These are phyloP conservation scores for Cynopterus brachyotis DNA, from an alignment of 2,113 vertebrate genomes.

Conservation along the genomic window DNA sequence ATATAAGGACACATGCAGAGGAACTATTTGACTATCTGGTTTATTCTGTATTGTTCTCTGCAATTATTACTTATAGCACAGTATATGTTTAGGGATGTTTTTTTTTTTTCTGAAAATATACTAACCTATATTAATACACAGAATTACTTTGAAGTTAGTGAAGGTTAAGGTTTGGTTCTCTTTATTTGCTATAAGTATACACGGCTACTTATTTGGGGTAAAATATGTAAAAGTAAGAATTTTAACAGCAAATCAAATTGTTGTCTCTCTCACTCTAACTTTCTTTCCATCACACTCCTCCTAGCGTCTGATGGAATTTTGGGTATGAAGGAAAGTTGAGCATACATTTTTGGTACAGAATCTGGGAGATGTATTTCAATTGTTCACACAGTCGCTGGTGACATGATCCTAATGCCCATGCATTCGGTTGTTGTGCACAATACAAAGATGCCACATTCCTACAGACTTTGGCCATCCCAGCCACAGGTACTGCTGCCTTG, in stretches of 20 bases:
- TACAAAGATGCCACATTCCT: neutral
- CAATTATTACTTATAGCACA: neutral
- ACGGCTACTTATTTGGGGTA: too few species aligned
- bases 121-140: neutral
- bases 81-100: neutral
- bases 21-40: neutral
- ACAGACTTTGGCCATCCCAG: neutral
- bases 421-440: neutral
- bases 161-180: neutral
- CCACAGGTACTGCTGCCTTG: accelerated
- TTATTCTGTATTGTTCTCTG: neutral
- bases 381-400: too few species aligned
- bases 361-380: neutral
- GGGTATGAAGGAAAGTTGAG: neutral
- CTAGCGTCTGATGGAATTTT: neutral
- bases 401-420: neutral
- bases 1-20: neutral
- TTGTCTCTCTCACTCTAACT: neutral
- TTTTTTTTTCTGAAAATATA: neutral
- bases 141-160: neutral
- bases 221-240: neutral
- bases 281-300: neutral
- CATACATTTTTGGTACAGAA: neutral
- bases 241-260: neutral
- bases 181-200: neutral